phyloP scores from a whole-genome alignment of 2,797 vertebrate genomes.

The Euthynnus affinis region DNA sequence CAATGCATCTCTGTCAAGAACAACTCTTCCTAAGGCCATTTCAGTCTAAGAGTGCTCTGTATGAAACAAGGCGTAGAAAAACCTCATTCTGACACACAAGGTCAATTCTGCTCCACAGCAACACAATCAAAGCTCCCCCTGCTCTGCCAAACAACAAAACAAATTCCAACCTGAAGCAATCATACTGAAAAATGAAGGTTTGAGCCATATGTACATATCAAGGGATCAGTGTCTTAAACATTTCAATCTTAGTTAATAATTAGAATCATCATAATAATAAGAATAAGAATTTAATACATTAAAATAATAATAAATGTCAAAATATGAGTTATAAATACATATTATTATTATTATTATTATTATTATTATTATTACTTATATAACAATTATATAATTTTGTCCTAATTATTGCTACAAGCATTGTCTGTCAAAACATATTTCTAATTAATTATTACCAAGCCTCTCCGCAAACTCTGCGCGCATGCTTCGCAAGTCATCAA shows the following conservation, averaged over 20 bases:
- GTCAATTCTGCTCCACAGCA: constrained; percentile 69
- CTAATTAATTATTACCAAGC: constrained; percentile 86
- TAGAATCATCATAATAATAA: constrained; percentile 70
- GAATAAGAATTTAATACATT: neutral
- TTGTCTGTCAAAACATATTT: constrained; percentile 80
- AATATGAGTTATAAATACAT: neutral
- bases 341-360: neutral
- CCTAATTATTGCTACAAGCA: constrained; percentile 60
- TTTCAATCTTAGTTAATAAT: constrained; percentile 42
- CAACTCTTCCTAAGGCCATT: constrained; percentile 80
- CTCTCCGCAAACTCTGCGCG: constrained; percentile 73
- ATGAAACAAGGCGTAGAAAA: constrained; percentile 71
- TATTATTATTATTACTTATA: constrained; percentile 20
- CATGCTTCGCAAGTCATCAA: constrained; percentile 78
- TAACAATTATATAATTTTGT: constrained; percentile 52
- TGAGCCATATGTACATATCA: constrained; percentile 13
- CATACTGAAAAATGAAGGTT: neutral
- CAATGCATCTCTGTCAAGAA: constrained; percentile 86
- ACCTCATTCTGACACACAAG: constrained; percentile 73
- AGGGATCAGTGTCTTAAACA: constrained; percentile 56
- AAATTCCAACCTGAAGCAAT: constrained; percentile 51
- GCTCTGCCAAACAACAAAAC: constrained; percentile 44
- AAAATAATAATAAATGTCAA: constrained; percentile 50
- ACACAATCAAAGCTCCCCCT: constrained; percentile 66
- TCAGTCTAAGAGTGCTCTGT: constrained; percentile 67